These are phyloP conservation scores for Coenonympha glycerion DNA, from an alignment of 2,888 invertebrate genomes.

Conservation along the genomic window DNA sequence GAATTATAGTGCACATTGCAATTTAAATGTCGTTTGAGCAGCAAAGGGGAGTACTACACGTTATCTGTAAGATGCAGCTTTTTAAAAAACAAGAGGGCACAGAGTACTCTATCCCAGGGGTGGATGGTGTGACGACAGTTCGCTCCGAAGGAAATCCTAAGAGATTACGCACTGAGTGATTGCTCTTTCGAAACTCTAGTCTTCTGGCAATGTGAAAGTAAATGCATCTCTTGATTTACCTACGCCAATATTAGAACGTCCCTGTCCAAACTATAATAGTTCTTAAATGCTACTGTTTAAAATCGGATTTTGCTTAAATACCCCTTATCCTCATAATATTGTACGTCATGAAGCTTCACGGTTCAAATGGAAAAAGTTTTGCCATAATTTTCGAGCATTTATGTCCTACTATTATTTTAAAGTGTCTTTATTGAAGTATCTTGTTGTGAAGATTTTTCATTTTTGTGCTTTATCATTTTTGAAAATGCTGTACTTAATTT, in stretches of 20 bases:
- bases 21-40: slow-evolving; percentile 32
- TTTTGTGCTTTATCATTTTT: not conserved
- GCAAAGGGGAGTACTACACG: slow-evolving; percentile 43
- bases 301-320: slow-evolving; percentile 34
- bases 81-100: slow-evolving; percentile 57
- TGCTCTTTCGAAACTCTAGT: slow-evolving; percentile 66
- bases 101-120: slow-evolving; percentile 45
- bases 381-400: slow-evolving; percentile 63
- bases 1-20: slow-evolving; percentile 41
- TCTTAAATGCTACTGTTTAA: slow-evolving; percentile 33
- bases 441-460: not conserved
- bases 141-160: slow-evolving; percentile 56
- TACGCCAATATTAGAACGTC: slow-evolving; percentile 32
- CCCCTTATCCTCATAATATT: slow-evolving; percentile 43
- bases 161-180: slow-evolving; percentile 74
- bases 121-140: slow-evolving; percentile 35
- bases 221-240: slow-evolving; percentile 61
- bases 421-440: slow-evolving; percentile 8
- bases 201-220: slow-evolving; percentile 56
- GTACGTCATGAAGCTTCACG: slow-evolving; percentile 49
- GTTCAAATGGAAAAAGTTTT: slow-evolving; percentile 69
- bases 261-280: slow-evolving; percentile 26
- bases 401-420: slow-evolving; percentile 18
- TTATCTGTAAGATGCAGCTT: slow-evolving; percentile 61
- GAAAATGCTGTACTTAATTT: not conserved